Base-by-base conservation (phyloP, 2,797 vertebrate genomes). In the Brotula barbata region DNA sequence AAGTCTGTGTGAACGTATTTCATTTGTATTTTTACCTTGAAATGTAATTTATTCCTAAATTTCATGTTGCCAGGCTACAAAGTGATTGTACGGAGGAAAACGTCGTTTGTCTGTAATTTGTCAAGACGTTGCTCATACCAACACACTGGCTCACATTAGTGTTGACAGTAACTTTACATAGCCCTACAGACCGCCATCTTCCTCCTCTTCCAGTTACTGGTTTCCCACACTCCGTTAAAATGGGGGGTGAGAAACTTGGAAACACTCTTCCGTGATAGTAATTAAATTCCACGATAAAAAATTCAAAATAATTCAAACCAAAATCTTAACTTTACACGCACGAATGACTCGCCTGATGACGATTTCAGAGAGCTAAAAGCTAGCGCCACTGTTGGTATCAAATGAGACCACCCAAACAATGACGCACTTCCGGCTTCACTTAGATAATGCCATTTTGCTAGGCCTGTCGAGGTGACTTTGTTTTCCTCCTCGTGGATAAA, bases 341-440 rank as follows among this genome's bases (percentile, higher is more conserved):
- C 0, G 1, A 22, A 7, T 7, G 0, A 6, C 1, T 10, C 1
- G 1, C 8, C 54, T 13, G 23, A 1, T 19, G 1, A 0, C 1
- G 25, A 28, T 4, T 28, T 28, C 25, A 8, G 25, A 4, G 8
- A 28, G 4, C 25, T 28, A 4, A 4, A 36, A 36, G 13, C 20
- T 21, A 36, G 21, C 5, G 4, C 6, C 0, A 2, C 12, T 20
- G 1, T 37, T 57, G 52, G 0, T 12, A 1, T 23, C 4, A 40
- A 68, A 71, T 81, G 64, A 58, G 68, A 7, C 14, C 33, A 52
- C 57, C 80, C 74, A 41, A 2, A 1, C 14, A 6, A 43, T 90
- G 89, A 91, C 89, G 89, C 78, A 85, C 19, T 85, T 88, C 88
- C 89, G 49, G n/a, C 59, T 73, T 73, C 62, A 64, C 45, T 80